These are phyloP conservation scores for Siphlonurus alternatus DNA, from an alignment of 2,888 invertebrate genomes.

Conservation along the genomic window DNA sequence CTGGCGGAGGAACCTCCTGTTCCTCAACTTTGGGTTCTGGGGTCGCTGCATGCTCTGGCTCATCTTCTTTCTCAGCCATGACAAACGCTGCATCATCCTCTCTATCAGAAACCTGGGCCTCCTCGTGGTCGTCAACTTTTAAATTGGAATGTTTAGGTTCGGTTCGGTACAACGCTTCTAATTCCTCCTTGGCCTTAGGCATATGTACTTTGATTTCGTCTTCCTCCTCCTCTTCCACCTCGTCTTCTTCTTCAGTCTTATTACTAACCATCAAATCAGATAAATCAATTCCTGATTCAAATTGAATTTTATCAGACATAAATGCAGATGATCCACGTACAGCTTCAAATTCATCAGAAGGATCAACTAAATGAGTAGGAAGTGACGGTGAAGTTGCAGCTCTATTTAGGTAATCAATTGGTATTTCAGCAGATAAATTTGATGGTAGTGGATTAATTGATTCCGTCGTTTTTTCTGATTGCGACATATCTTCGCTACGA, in stretches of 20 bases:
- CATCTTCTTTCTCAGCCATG: slow-evolving; percentile 7
- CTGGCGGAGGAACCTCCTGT: slow-evolving; percentile 7
- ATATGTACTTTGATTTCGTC: not conserved
- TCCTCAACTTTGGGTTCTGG: slow-evolving; percentile 2
- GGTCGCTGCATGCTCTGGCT: slow-evolving; percentile 13
- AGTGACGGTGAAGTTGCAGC: not conserved
- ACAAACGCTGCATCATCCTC: slow-evolving; percentile 9
- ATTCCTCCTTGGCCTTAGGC: not conserved
- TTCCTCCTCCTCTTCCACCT: not conserved
- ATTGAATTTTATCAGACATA: not conserved
- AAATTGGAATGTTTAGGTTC: slow-evolving; percentile 18
- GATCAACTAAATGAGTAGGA: not conserved
- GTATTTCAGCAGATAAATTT: not conserved
- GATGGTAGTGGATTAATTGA: not conserved
- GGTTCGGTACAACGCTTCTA: slow-evolving; percentile 3
- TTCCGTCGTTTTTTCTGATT: not conserved
- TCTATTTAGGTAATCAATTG: not conserved
- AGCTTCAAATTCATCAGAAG: not conserved
- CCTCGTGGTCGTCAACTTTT: not conserved
- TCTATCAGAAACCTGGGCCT: slow-evolving; percentile 4
- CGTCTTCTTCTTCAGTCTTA: not conserved
- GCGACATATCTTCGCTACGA: not conserved
- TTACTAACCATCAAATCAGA: not conserved
- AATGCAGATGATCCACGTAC: not conserved
- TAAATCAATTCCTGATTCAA: not conserved